Conservation (phyloP, 2,888 invertebrate genomes). For the Hymenopus coronatus region DNA sequence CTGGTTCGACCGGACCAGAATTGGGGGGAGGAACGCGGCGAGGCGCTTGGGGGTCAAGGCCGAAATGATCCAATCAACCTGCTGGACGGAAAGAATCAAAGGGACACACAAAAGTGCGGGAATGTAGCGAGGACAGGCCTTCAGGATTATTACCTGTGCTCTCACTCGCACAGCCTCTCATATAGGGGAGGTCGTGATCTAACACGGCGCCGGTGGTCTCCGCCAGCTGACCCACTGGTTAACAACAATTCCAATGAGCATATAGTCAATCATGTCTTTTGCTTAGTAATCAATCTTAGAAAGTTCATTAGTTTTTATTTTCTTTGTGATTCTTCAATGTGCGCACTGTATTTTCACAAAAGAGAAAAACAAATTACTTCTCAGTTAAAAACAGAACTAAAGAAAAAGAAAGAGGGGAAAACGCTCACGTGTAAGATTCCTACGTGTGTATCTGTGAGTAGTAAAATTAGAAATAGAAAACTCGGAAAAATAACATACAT, state of each 20-base stretch:
- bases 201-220: not conserved
- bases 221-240: not conserved
- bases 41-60: slow-evolving; percentile 6
- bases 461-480: no score
- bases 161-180: not conserved
- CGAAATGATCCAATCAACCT: slow-evolving; percentile 5
- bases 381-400: no score
- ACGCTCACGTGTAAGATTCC: no score
- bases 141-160: not conserved
- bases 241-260: not conserved
- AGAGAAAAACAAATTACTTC: no score
- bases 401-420: no score
- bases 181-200: not conserved
- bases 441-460: no score
- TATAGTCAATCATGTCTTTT: no score
- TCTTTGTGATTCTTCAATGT: no score
- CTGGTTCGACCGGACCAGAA: not conserved
- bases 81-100: not conserved
- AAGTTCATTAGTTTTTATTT: no score
- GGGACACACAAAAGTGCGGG: not conserved
- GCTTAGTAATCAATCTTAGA: no score
- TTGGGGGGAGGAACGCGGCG: not conserved
- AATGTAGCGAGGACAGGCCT: not conserved
- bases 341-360: no score
- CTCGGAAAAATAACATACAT: no score